These are phyloP conservation scores for Chloropsis hardwickii DNA, from an alignment of 2,113 vertebrate genomes.

Conservation along the genomic window DNA sequence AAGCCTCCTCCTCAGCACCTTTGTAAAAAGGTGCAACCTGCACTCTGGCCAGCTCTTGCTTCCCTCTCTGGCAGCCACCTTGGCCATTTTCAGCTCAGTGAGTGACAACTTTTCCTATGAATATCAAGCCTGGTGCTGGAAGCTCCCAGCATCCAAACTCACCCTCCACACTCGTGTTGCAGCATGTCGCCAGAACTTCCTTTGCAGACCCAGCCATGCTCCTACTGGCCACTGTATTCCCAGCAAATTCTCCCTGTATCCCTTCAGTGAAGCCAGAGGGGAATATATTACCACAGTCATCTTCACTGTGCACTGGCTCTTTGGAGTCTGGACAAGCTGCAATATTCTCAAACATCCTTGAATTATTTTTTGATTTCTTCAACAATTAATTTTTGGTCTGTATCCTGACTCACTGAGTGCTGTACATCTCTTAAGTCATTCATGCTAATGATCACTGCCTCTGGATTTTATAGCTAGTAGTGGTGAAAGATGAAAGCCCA, in stretches of 20 bases:
- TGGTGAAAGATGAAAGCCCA: constrained; percentile 5
- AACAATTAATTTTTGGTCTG: background rate
- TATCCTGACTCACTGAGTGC: background rate
- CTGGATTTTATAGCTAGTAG: background rate
- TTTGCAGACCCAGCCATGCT: background rate
- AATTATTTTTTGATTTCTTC: background rate
- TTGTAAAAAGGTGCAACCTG: background rate
- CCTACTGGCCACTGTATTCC: background rate
- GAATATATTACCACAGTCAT: background rate
- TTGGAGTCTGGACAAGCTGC: background rate
- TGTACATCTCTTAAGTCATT: background rate
- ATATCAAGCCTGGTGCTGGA: background rate
- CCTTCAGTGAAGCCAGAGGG: background rate
- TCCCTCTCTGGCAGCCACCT: background rate
- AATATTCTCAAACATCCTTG: background rate
- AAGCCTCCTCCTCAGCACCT: background rate
- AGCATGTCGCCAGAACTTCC: background rate
- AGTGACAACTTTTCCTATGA: background rate
- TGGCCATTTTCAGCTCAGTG: background rate
- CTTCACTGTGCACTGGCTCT: background rate
- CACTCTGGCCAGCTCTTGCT: background rate
- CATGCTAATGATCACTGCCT: constrained; percentile 22
- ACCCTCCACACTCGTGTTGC: background rate
- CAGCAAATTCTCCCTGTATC: background rate
- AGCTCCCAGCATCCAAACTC: background rate